Evolutionary conservation across 37 sponge, comb jelly and placozoan species (phyloP).

Genomic region (Amphimedon queenslandica): DNA sequence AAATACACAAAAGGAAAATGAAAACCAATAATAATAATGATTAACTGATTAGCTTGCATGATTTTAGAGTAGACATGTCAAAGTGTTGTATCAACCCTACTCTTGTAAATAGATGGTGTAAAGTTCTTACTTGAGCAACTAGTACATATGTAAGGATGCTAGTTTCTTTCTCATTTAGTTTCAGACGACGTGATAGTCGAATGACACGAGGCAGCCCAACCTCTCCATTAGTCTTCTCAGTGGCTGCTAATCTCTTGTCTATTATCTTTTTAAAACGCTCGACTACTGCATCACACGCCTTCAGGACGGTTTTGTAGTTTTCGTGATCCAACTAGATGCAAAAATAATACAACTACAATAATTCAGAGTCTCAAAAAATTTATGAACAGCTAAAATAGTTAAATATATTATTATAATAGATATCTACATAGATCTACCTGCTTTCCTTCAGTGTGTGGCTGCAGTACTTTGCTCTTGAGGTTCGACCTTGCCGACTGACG

Average conservation of each 20-base stretch:
- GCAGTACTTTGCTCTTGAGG: conserved; percentile 25
- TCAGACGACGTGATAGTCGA: conserved; percentile 43
- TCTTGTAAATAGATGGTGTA: no score
- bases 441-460: conserved; percentile 19
- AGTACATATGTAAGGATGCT: conserved; percentile 42
- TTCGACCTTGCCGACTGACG: neutral
- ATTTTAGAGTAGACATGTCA: no score
- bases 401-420: neutral
- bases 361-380: neutral
- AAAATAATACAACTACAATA: neutral
- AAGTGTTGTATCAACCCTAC: no score
- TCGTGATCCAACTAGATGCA: neutral
- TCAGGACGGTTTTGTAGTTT: neutral
- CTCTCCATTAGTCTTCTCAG: conserved; percentile 58
- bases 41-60: no score
- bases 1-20: no score
- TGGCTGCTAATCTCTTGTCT: conserved; percentile 31
- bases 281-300: conserved; percentile 19
- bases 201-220: conserved; percentile 54
- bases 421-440: conserved; percentile 19
- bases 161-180: conserved; percentile 54
- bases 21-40: no score
- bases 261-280: conserved; percentile 31
- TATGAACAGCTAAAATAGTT: neutral
- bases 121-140: conserved; percentile 4